Conservation (phyloP, 2,797 vertebrate species). For the Girardinus metallicus region DNA sequence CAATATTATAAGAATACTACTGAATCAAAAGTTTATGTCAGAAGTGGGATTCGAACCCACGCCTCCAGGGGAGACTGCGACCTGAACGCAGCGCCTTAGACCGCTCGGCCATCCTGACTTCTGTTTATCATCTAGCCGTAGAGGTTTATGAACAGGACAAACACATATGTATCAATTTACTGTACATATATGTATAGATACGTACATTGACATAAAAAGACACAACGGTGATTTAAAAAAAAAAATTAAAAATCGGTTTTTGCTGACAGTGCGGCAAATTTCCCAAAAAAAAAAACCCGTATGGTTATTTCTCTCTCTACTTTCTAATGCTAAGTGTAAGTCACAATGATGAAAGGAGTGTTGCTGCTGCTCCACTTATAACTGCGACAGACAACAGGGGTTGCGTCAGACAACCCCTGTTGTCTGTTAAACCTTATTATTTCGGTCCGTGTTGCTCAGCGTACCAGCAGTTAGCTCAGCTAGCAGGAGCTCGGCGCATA, state of each 20-base stretch:
- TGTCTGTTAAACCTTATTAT: background rate
- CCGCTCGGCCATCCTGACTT: slow-evolving; percentile 76
- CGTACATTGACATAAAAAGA: background rate
- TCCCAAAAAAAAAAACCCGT: background rate
- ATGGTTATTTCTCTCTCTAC: background rate
- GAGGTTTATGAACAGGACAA: background rate
- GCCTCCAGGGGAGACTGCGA: slow-evolving; percentile 78
- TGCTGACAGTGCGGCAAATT: background rate
- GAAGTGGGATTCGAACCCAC: slow-evolving; percentile 80
- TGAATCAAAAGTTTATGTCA: slow-evolving; percentile 43
- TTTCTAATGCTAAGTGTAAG: background rate
- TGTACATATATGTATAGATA: background rate
- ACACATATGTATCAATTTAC: no score
- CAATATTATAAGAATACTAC: no score
- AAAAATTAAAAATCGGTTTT: background rate
- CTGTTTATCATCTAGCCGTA: accelerated
- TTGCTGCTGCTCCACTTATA: background rate
- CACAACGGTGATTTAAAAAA: background rate
- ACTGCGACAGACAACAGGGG: background rate
- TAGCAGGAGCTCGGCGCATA: background rate
- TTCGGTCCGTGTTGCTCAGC: background rate
- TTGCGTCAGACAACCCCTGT: background rate
- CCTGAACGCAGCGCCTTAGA: slow-evolving; percentile 78
- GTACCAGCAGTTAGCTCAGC: background rate
- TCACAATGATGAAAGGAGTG: background rate